A percentile compares a stretch with the other conserved stretches of the same genome.
phyloP scores from a whole-genome alignment of 2,797 vertebrate genomes.

The Staurois parvus region DNA sequence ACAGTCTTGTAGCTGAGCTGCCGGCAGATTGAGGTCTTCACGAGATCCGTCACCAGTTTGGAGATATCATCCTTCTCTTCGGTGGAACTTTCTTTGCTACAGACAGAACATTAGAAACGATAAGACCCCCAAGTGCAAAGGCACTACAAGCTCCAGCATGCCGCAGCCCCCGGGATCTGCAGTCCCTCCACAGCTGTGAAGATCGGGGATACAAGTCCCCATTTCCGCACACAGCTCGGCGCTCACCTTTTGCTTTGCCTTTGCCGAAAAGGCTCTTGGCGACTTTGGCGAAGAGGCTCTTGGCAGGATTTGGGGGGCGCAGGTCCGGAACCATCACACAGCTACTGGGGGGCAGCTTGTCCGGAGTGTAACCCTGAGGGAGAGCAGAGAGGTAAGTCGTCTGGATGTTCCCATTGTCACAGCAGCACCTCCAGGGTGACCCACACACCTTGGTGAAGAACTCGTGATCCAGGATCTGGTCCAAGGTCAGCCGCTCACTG shows the following conservation, averaged over 20 bases:
- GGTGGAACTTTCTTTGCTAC: conserved; percentile 79
- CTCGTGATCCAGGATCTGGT: conserved; percentile 94
- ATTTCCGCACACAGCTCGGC: background rate
- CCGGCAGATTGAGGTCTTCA: conserved; percentile 90
- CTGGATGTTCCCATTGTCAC: too few relatives aligned
- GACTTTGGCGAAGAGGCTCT: conserved; percentile 94
- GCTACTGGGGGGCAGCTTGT: conserved; percentile 92
- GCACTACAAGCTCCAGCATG: background rate
- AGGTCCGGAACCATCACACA: conserved; percentile 92
- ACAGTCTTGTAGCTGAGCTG: conserved; percentile 91
- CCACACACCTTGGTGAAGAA: conserved; percentile 91
- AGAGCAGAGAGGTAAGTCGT: background rate
- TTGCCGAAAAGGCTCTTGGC: conserved; percentile 95
- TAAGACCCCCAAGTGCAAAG: background rate
- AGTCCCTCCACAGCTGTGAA: too few relatives aligned
- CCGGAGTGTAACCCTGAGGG: conserved; percentile 90
- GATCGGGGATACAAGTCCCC: too few relatives aligned
- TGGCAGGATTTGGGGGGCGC: conserved; percentile 91
- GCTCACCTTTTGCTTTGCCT: conserved; percentile 88
- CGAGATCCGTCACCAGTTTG: conserved; percentile 90
- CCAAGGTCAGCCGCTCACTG: conserved; percentile 87
- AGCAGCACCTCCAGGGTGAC: too few relatives aligned
- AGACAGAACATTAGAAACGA: background rate
- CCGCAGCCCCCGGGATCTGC: too few relatives aligned
- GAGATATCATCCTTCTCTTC: conserved; percentile 93